A percentile compares a stretch with the other conserved stretches of the same genome.
phyloP scores from a whole-genome alignment of 1,140 invertebrate species.

The Globodera rostochiensis region DNA sequence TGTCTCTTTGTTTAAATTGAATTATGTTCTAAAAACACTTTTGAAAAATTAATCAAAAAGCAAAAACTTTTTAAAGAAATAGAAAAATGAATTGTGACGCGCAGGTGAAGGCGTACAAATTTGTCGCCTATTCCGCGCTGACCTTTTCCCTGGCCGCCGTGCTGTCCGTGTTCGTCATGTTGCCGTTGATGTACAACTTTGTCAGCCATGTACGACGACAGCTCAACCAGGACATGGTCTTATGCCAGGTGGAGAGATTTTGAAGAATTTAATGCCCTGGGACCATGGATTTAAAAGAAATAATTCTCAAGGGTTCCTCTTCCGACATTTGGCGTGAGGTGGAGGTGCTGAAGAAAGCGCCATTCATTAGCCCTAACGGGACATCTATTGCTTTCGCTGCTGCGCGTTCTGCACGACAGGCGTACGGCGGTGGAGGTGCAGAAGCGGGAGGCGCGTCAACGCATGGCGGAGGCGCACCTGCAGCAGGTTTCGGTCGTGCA shows the following conservation, averaged over 20 bases:
- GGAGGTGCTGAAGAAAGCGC: no score
- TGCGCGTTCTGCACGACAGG: conserved; percentile 5
- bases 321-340: conserved; percentile 25
- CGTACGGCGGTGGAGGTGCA: conserved; percentile 14
- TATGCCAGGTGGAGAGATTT: conserved; percentile 34
- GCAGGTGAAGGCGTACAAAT: no score
- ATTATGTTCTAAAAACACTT: no score
- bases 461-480: not conserved
- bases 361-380: no score
- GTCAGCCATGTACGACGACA: conserved; percentile 6
- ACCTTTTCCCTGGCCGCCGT: conserved; percentile 33
- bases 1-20: no score
- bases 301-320: conserved; percentile 10
- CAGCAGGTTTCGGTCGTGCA: not conserved
- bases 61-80: no score
- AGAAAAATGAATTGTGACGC: conserved; percentile 23
- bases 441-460: not conserved
- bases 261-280: not conserved
- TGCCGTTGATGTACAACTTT: conserved; percentile 49
- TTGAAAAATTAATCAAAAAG: not conserved
- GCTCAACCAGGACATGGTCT: conserved; percentile 46
- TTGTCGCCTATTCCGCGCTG: no score
- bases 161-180: conserved; percentile 43
- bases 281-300: not conserved
- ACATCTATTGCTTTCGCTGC: no score